phyloP scores from a whole-genome alignment of 2,797 vertebrate species.

The Champsocephalus gunnari region DNA sequence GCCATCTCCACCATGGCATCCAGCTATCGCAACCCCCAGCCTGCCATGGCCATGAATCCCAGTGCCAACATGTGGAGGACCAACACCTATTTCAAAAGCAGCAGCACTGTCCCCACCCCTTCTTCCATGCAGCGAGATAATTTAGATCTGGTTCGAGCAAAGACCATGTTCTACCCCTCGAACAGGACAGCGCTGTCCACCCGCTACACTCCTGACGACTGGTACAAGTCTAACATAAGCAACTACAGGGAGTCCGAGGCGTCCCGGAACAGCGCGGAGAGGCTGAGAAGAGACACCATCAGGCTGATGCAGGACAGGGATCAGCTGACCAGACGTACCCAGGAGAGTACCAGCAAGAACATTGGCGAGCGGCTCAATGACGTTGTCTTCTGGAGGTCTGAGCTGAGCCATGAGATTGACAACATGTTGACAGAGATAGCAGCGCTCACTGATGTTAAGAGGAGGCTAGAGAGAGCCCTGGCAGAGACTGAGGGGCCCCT shows the following conservation, averaged over 20 bases:
- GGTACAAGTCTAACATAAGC: constrained; percentile 90
- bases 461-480: constrained; percentile 90
- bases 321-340: constrained; percentile 87
- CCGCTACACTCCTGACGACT: constrained; percentile 91
- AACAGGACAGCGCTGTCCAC: constrained; percentile 86
- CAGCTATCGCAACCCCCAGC: constrained; percentile 86
- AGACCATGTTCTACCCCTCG: constrained; percentile 86
- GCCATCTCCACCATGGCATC: constrained; percentile 89
- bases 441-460: constrained; percentile 87
- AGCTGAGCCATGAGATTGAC: constrained; percentile 92
- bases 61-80: constrained; percentile 88
- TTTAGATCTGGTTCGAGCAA: constrained; percentile 82
- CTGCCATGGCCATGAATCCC: constrained; percentile 78
- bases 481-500: constrained; percentile 90
- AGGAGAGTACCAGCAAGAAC: constrained; percentile 88
- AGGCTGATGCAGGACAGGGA: constrained; percentile 91
- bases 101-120: constrained; percentile 74
- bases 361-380: constrained; percentile 91
- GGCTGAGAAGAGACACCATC: constrained; percentile 88
- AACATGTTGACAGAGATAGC: constrained; percentile 93
- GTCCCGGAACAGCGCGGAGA: constrained; percentile 89
- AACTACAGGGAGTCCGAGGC: constrained; percentile 91
- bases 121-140: constrained; percentile 79
- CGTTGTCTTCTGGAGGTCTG: constrained; percentile 93
- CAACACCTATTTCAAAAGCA: constrained; percentile 85